phyloP scores from a whole-genome alignment of 53 echinoderm and acorn worm species.

The Echinarachnius parma region DNA sequence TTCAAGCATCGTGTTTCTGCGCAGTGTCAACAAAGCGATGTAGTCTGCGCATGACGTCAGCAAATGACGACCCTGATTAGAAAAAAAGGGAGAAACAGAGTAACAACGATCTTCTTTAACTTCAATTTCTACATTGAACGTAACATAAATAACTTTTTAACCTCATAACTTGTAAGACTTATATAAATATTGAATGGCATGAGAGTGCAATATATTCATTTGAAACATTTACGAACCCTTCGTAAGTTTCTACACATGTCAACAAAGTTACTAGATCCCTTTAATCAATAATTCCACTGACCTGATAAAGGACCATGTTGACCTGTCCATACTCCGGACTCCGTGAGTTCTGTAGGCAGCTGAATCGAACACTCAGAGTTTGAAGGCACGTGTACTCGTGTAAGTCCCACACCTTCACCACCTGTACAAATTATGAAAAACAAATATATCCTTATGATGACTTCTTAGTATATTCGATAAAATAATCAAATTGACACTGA shows the following conservation, averaged over 20 bases:
- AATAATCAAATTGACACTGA: too few species aligned
- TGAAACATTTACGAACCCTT: too few species aligned
- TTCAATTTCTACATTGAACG: too few species aligned
- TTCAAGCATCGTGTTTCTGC: slow-evolving; percentile 49
- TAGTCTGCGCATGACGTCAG: slow-evolving; percentile 71
- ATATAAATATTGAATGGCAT: too few species aligned
- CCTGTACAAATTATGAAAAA: slow-evolving; percentile 48
- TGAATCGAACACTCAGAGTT: slow-evolving; percentile 67
- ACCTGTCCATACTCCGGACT: slow-evolving; percentile 69
- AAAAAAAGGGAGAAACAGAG: not conserved
- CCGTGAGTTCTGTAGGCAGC: slow-evolving; percentile 65
- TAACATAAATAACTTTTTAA: too few species aligned
- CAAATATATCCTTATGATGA: not conserved
- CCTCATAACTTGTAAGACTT: too few species aligned
- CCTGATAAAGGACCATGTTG: slow-evolving; percentile 47
- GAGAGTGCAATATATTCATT: too few species aligned
- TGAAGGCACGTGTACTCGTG: slow-evolving; percentile 82
- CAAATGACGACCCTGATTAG: slow-evolving; percentile 9
- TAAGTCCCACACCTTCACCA: slow-evolving; percentile 88
- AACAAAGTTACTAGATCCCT: too few species aligned
- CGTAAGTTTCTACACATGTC: too few species aligned
- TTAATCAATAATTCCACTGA: too few species aligned
- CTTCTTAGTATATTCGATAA: too few species aligned
- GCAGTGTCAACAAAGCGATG: slow-evolving; percentile 63
- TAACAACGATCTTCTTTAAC: too few species aligned